Conservation (phyloP, 2,888 invertebrate genomes). For the Ariolimax columbianus region DNA sequence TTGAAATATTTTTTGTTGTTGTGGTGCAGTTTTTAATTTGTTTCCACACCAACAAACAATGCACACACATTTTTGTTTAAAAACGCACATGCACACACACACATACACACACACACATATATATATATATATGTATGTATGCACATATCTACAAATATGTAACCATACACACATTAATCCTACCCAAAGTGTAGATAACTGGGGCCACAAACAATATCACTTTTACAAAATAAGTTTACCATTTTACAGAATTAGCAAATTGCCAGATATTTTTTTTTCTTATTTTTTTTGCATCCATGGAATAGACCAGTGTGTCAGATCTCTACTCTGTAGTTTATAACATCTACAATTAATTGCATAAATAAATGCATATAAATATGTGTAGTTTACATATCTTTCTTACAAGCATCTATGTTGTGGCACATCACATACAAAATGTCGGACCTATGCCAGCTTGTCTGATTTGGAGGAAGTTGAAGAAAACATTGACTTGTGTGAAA, state of each 20-base stretch:
- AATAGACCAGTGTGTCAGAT: slow-evolving; percentile 28
- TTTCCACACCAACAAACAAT: background rate
- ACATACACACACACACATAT: background rate
- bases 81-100: background rate
- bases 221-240: background rate
- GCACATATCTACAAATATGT: background rate
- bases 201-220: background rate
- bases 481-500: background rate
- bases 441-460: no score
- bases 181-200: background rate
- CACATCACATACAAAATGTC: background rate
- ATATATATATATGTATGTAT: background rate
- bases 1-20: background rate
- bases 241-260: slow-evolving; percentile 11
- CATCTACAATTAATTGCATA: slow-evolving; percentile 29
- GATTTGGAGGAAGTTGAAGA: background rate
- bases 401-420: slow-evolving; percentile 7
- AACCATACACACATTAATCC: background rate
- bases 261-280: slow-evolving; percentile 31
- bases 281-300: slow-evolving; percentile 28
- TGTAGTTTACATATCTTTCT: slow-evolving; percentile 21
- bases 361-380: slow-evolving; percentile 33
- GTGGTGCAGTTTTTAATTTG: background rate
- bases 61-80: background rate
- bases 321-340: background rate